phyloP scores from a whole-genome alignment of 2,888 invertebrate species.

The Sceliomorpha sp. region DNA sequence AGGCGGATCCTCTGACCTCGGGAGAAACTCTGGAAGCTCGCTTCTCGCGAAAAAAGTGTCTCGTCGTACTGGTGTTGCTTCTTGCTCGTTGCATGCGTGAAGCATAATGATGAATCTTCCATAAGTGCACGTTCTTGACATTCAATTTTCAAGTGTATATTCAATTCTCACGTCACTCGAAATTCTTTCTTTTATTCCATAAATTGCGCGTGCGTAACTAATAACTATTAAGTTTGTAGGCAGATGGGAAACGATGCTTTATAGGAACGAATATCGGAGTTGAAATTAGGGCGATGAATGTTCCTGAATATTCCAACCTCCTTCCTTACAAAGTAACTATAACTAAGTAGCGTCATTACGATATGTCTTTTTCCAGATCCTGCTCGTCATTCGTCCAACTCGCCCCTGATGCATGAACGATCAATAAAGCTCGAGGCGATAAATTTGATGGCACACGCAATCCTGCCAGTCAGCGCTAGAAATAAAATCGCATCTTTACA shows the following conservation, averaged over 20 bases:
- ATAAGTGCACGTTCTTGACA: conserved; percentile 18
- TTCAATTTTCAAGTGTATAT: conserved; percentile 37
- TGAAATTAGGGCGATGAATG: no score
- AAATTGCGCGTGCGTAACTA: no score
- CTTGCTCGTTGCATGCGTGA: conserved; percentile 16
- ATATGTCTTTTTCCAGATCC: conserved; percentile 34
- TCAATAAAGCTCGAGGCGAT: conserved; percentile 40
- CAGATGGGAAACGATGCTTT: no score
- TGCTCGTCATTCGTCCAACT: conserved; percentile 26
- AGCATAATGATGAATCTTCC: conserved; percentile 35
- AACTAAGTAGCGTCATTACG: no score
- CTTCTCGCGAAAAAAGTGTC: conserved; percentile 47
- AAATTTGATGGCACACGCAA: conserved; percentile 43
- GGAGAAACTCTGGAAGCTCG: conserved; percentile 58
- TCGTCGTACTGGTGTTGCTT: conserved; percentile 43
- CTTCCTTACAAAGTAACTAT: no score
- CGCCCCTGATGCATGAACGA: conserved; percentile 33
- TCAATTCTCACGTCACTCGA: conserved; percentile 21
- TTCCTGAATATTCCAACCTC: no score
- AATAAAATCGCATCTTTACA: conserved; percentile 54
- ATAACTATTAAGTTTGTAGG: no score
- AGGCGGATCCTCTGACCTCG: conserved; percentile 54
- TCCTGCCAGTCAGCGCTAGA: conserved; percentile 21
- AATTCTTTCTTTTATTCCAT: no score
- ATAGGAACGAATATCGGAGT: no score